A percentile compares a stretch with the other conserved stretches of the same genome.
Evolutionary conservation across 2,888 invertebrate species (phyloP).

Genomic region (Malthinus flaveolus): DNA sequence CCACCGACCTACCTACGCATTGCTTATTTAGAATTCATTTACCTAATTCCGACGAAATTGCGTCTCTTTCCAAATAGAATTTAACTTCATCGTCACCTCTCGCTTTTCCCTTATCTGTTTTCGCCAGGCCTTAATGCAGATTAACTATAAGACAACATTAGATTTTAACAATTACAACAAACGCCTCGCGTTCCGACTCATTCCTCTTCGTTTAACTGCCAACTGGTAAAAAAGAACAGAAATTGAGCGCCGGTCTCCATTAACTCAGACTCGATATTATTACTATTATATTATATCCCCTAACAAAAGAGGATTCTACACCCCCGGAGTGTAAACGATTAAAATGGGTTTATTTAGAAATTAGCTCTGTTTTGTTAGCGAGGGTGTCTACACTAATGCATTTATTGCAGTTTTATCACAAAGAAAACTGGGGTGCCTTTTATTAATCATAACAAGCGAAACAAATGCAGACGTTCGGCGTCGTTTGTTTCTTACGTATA

Average conservation of each 20-base stretch:
- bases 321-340: constrained; percentile 33
- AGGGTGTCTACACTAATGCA: constrained; percentile 35
- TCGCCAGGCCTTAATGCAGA: constrained; percentile 33
- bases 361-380: constrained; percentile 36
- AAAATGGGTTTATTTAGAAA: constrained; percentile 38
- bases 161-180: constrained; percentile 21
- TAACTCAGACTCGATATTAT: constrained; percentile 33
- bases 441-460: constrained; percentile 20
- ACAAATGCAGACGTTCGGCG: constrained; percentile 1
- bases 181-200: neutral
- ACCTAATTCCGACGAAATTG: constrained; percentile 29
- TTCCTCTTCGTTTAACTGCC: constrained; percentile 9
- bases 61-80: constrained; percentile 14
- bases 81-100: constrained; percentile 22
- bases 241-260: constrained; percentile 19
- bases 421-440: constrained; percentile 9
- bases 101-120: constrained; percentile 33
- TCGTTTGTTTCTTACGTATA: neutral
- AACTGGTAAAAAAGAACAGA: constrained; percentile 10
- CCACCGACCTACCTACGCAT: constrained; percentile 27
- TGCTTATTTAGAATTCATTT: constrained; percentile 35
- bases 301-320: constrained; percentile 24
- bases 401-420: constrained; percentile 34
- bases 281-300: constrained; percentile 27
- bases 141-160: constrained; percentile 33